Evolutionary conservation across 2,113 vertebrate species (phyloP), one percentile per base, ranked within the genome.

Genomic region (Empidonax alnorum): DNA sequence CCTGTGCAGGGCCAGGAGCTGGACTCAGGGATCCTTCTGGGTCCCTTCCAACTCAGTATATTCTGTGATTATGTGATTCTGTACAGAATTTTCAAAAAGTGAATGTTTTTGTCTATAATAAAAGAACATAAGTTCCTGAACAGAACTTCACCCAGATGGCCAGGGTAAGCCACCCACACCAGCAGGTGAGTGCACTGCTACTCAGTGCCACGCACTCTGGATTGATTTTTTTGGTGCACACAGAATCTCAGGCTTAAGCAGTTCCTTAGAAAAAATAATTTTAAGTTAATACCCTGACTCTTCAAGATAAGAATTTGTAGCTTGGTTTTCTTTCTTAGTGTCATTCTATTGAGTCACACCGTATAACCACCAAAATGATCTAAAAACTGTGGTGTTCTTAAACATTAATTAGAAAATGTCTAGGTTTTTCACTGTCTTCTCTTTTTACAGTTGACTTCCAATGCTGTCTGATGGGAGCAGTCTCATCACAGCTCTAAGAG

Each of bases 131-230:
- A 62, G 23, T 3, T 47, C 19, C 20, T 74, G 13, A 59, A 41
- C 6, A 53, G 44, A 82, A 83, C 27, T 50, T 47, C 28, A 44
- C 12, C 21, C 22, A 47, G 18, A 9, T 44, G 62, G 37, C 12
- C 0, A 0, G 11, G 13, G n/a, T 58, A 71, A 82, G 71, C 20
- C 41, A 63, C 56, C 21, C 42, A 18, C n/a, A 37, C 5, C 33
- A 65, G 67, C 28, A 65, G 33, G 49, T 37, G 11, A 61, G 28
- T 3, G 4, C 28, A 39, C 33, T 69, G n/a, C 62, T 46, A 24
- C 49, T 14, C 73, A 74, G 5, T 14, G 12, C 69, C 74, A 49
- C 0, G 3, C 62, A 73, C 31, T 68, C 84, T 24, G 21, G 20
- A 39, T 14, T 61, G 61, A 58, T 46, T 78, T 82, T n/a, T 55